Conservation (phyloP, 2,888 invertebrate species). For the Trissoscelio sp. region DNA sequence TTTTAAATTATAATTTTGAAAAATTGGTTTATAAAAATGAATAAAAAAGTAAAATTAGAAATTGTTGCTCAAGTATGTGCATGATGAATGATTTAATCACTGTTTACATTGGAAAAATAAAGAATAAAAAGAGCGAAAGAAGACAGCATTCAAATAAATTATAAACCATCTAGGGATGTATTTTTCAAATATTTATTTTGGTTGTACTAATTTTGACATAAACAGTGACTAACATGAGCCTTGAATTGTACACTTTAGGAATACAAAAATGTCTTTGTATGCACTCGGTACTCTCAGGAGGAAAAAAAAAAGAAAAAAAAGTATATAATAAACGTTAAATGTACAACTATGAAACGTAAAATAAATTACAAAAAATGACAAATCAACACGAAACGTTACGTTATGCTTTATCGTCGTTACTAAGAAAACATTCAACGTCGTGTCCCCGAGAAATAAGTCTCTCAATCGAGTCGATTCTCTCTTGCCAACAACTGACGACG, state of each 20-base stretch:
- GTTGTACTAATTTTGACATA: conserved; percentile 65
- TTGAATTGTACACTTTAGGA: conserved; percentile 61
- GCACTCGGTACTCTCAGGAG: conserved; percentile 42
- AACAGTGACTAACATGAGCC: conserved; percentile 67
- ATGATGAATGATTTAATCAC: too few species aligned
- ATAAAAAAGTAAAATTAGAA: not conserved
- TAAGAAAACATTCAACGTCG: conserved; percentile 75
- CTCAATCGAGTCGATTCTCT: conserved; percentile 42
- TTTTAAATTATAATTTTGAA: too few species aligned
- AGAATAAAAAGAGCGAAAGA: conserved; percentile 34
- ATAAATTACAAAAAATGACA: conserved; percentile 57
- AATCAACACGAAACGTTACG: conserved; percentile 50
- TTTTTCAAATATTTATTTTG: conserved; percentile 65
- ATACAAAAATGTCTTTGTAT: conserved; percentile 63
- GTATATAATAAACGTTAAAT: too few species aligned
- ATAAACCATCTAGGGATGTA: conserved; percentile 29
- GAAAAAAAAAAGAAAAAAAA: conserved; percentile 15
- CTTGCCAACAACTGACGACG: conserved; percentile 80
- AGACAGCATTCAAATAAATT: conserved; percentile 72
- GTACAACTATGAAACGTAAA: conserved; percentile 54
- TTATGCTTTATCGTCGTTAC: conserved; percentile 50
- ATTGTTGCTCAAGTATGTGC: not conserved
- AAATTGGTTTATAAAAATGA: too few species aligned
- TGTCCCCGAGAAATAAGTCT: conserved; percentile 73
- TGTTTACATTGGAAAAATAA: conserved; percentile 29